Percentiles rank a stretch among this genome's conserved stretches.
These are phyloP conservation scores for Sternotherus odoratus DNA, from an alignment of 2,797 vertebrate genomes.

Conservation along the genomic window DNA sequence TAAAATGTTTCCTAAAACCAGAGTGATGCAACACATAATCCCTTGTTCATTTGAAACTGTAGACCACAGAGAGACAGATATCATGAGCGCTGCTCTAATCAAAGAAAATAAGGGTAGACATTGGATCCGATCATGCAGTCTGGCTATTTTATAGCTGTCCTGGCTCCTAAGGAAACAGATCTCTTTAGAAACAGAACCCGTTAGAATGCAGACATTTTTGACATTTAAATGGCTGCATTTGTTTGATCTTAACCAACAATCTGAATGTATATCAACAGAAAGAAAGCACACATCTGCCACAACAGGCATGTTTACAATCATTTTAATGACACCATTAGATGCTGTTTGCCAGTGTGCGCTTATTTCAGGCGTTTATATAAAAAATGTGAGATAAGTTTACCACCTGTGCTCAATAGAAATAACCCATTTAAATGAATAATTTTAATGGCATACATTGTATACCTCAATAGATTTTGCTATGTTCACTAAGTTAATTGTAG, in stretches of 20 bases:
- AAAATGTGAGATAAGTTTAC: constrained; percentile 76
- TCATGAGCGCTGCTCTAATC: constrained; percentile 65
- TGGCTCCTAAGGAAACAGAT: constrained; percentile 75
- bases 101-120: constrained; percentile 74
- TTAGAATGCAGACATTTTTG: constrained; percentile 73
- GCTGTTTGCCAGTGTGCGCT: constrained; percentile 67
- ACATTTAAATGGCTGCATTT: constrained; percentile 74
- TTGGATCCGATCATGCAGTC: constrained; percentile 71
- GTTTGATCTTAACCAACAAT: constrained; percentile 81
- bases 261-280: constrained; percentile 71
- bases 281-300: constrained; percentile 77
- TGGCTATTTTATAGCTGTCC: constrained; percentile 80
- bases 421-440: constrained; percentile 59
- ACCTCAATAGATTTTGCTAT: constrained; percentile 56
- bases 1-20: constrained; percentile 51
- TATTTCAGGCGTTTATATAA: constrained; percentile 69
- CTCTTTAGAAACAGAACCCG: constrained; percentile 77
- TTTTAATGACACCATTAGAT: constrained; percentile 82
- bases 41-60: constrained; percentile 50
- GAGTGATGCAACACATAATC: constrained; percentile 59
- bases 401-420: constrained; percentile 73
- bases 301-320: constrained; percentile 81
- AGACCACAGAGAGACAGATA: constrained; percentile 59
- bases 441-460: constrained; percentile 41
- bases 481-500: constrained; percentile 42